Conservation (phyloP, 2,888 invertebrate genomes). For the Zelleria hepariella region DNA sequence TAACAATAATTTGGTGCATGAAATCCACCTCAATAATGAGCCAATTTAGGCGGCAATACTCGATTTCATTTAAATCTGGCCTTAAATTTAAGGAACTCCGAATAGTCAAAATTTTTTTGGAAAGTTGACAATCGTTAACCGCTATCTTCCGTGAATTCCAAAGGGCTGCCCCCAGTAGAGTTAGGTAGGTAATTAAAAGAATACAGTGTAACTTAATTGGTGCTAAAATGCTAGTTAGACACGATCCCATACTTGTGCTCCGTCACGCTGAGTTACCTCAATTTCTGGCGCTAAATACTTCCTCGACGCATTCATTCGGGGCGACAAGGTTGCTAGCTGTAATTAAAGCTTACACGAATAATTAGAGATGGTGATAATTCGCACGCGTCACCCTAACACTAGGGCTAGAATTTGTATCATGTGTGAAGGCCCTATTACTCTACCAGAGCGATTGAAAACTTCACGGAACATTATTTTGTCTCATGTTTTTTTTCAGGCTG, state of each 20-base stretch:
- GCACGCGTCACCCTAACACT: conserved; percentile 14
- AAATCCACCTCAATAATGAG: no score
- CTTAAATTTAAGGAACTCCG: no score
- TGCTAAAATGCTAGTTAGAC: not conserved
- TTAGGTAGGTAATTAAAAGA: no score
- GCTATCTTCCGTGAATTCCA: no score
- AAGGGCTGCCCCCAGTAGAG: no score
- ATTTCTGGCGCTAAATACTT: not conserved
- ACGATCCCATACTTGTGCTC: not conserved
- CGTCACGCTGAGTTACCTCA: not conserved
- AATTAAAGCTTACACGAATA: conserved; percentile 18
- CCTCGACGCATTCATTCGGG: conserved; percentile 1
- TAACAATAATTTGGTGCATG: no score
- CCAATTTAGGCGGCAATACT: no score
- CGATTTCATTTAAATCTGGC: no score
- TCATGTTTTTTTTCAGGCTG: not conserved
- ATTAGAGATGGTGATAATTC: conserved; percentile 21
- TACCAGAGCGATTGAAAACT: not conserved
- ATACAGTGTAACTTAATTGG: not conserved
- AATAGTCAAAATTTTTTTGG: no score
- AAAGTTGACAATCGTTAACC: no score
- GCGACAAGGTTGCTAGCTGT: conserved; percentile 13
- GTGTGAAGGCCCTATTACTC: not conserved
- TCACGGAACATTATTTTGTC: not conserved
- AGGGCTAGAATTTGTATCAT: conserved; percentile 11